Evolutionary conservation across 2,888 invertebrate genomes (phyloP), one percentile per base, ranked within the genome.

Genomic region (Drosophila neonasuta): DNA sequence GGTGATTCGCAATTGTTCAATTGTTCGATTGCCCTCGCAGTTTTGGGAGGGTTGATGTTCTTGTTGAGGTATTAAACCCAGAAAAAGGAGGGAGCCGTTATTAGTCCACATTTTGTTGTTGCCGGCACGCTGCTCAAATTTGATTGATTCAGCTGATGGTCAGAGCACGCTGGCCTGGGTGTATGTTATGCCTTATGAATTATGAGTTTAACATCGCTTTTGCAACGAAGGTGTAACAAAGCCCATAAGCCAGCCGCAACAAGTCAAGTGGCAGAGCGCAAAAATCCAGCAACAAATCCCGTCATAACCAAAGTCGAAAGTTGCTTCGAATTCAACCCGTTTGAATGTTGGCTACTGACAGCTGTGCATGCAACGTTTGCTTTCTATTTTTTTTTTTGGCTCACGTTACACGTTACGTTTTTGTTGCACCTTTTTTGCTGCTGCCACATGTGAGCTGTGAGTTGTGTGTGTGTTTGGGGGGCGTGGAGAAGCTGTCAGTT

Each of bases 1-100:
- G 52, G 57, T 70, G 24, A 51, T 79, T 79, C 66, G 77, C 85
- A 81, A 84, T 87, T 87, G 87, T 87, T 87, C 82, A 82, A 85
- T 87, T 87, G 87, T 74, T 74, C 54, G 63, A 54, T 71, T 74
- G 70, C 68, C 65, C 46, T 13, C 34, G 13, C 8, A 29, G 48
- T 58, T 36, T 46, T 55, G 44, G 17, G n/a, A 48, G 42, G 60
- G 54, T 44, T 58, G 55, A 1, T 24, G 24, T 24, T 24, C 6
- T 6, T 24, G 24, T 72, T 72, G 73, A 66, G 73, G 57, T 68
- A 20, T 20, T 20, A 0, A 20, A 20, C 17, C 17, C 17, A 62
- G n/a, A 36, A 9, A 39, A 10, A 11, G 52, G 42, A 54, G 36
- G 36, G 36, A 24, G 15, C n/a, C n/a, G 45, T 49, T 48, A 77